Conservation (phyloP, 2,113 vertebrate species). For the Phainopepla nitens region DNA sequence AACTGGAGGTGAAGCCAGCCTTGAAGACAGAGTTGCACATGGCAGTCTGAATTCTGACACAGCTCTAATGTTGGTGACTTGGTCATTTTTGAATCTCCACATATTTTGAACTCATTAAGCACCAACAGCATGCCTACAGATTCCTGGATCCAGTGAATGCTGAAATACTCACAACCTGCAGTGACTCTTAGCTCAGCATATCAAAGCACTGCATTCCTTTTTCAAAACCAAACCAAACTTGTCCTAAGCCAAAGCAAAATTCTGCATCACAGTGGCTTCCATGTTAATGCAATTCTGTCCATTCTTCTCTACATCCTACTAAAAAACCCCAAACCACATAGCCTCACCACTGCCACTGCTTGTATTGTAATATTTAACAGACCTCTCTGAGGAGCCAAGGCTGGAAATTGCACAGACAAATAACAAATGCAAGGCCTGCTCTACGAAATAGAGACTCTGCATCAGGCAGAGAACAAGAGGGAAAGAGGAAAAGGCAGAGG, state of each 20-base stretch:
- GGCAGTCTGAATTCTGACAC: background rate
- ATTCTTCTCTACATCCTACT: background rate
- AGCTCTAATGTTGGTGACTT: background rate
- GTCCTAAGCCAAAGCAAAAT: background rate
- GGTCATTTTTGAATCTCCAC: background rate
- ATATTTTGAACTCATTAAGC: background rate
- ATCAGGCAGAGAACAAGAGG: background rate
- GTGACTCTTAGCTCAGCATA: background rate
- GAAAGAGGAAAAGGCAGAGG: background rate
- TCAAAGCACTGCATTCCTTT: background rate
- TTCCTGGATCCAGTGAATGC: background rate
- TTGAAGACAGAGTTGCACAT: background rate
- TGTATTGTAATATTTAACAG: background rate
- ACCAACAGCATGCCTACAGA: fast-evolving
- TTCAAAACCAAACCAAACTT: background rate
- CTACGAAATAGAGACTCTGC: background rate
- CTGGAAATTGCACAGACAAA: background rate
- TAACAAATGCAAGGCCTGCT: background rate
- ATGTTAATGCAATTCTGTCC: background rate
- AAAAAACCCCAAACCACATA: background rate
- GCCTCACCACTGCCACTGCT: background rate
- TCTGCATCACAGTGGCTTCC: background rate
- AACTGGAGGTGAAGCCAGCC: background rate
- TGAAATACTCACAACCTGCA: background rate
- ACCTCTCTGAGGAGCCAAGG: background rate